These are phyloP conservation scores for Choloepus didactylus DNA, from an alignment of 2,797 vertebrate genomes.

Conservation along the genomic window DNA sequence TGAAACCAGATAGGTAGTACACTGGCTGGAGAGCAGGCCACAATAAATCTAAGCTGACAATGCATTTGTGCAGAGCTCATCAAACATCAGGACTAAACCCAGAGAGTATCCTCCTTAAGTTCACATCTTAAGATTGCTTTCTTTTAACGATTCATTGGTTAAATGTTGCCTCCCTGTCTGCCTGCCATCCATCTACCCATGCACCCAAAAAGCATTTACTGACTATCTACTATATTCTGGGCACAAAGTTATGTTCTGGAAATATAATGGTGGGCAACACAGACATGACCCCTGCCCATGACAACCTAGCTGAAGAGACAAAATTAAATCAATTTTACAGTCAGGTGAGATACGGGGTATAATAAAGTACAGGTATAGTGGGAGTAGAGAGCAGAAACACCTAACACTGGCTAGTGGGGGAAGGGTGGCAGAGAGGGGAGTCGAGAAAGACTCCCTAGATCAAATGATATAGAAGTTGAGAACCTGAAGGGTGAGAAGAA, in stretches of 20 bases:
- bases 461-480: neutral
- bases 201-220: neutral
- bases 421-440: too few species aligned
- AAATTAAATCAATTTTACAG: constrained; percentile 39
- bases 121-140: neutral
- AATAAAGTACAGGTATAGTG: neutral
- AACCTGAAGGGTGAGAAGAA: neutral
- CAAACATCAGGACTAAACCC: neutral
- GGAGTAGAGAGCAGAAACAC: neutral
- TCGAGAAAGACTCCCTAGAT: neutral
- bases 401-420: neutral
- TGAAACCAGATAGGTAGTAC: neutral
- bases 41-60: too few species aligned
- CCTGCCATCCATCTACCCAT: neutral
- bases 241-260: constrained; percentile 14
- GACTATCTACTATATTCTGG: neutral
- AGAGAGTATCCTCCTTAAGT: neutral
- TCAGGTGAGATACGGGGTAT: constrained; percentile 12
- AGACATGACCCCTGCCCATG: neutral
- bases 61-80: neutral
- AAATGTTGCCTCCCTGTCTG: neutral
- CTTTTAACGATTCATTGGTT: constrained; percentile 24
- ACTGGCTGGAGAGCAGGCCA: neutral
- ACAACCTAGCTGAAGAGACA: constrained; percentile 6
- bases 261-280: constrained; percentile 20